A percentile compares a stretch with the other conserved stretches of the same genome.
Evolutionary conservation across 2,888 invertebrate genomes (phyloP).

Genomic region (Andrena haemorrhoa): DNA sequence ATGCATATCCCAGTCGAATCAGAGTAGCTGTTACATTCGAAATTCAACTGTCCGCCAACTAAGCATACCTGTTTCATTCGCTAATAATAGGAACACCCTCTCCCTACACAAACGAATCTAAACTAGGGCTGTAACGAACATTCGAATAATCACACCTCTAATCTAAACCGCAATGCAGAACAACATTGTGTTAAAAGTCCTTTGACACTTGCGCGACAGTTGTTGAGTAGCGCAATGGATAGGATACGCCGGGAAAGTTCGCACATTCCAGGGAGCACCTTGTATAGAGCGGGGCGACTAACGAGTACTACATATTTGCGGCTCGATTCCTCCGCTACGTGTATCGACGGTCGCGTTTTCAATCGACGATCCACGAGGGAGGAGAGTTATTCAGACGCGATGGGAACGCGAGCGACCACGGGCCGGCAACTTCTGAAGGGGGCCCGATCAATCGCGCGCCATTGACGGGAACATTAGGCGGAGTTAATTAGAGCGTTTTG

Average conservation of each 20-base stretch:
- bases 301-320: conserved; percentile 1
- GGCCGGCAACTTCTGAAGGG: conserved; percentile 23
- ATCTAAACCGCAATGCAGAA: too few species aligned
- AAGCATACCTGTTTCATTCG: too few species aligned
- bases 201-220: too few species aligned
- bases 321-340: neutral
- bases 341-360: conserved; percentile 17
- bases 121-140: too few species aligned
- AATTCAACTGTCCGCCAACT: too few species aligned
- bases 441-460: conserved; percentile 26
- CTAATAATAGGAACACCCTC: too few species aligned
- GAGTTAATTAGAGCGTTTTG: conserved; percentile 45
- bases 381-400: conserved; percentile 32
- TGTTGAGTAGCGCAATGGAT: neutral
- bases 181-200: too few species aligned
- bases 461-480: conserved; percentile 38
- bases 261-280: neutral
- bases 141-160: too few species aligned
- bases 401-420: neutral
- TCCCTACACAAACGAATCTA: too few species aligned
- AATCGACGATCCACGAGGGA: conserved; percentile 8
- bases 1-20: too few species aligned
- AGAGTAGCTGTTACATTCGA: too few species aligned
- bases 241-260: neutral
- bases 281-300: neutral